Evolutionary conservation across 2,888 invertebrate species (phyloP), one percentile per base, ranked within the genome.

Genomic region (Ophioninae sp.): DNA sequence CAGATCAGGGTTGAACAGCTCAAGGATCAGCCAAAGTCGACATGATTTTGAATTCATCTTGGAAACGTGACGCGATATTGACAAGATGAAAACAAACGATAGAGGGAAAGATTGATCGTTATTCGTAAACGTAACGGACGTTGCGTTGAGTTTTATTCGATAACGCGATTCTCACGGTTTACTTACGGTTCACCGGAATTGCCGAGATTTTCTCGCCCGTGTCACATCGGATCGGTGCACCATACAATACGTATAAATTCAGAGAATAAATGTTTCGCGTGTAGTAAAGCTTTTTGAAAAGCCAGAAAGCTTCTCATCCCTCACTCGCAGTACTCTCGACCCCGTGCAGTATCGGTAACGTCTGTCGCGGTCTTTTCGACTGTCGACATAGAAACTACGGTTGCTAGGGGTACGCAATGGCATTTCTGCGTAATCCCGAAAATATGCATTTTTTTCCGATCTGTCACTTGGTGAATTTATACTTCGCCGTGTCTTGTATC

Each of bases 151-250:
- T 20, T 69, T 75, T 30, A 59, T 30, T 17, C 79, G 61, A 76
- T 81, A 76, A 81, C 67, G 70, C 68, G 84, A 84, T 67, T 76
- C 50, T 65, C 75, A 70, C 30, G 30, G 30, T 64, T 81, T 81
- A 81, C 72, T 81, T 37, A 76, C 79, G 79, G 84, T 84, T 81
- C 84, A 78, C 59, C 57, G 79, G 62, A 81, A 39, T 72, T 64
- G 62, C 67, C 56, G 72, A 81, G 78, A 75, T 79, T 81, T 44
- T 72, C 67, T 76, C 79, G 81, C 76, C 81, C 84, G 84, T 84
- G 76, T 84, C 76, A 79, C 6, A 50, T 70, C 79, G 84, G 75
- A 84, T 84, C 81, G 79, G 76, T 75, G 20, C 13, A 44, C 23
- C 57, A 39, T 62, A 37, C 37, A 37, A 61, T 57, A 44, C 69